These are phyloP conservation scores for Phyllotis vaccarum DNA, from an alignment of 2,797 vertebrate genomes.

Conservation along the genomic window DNA sequence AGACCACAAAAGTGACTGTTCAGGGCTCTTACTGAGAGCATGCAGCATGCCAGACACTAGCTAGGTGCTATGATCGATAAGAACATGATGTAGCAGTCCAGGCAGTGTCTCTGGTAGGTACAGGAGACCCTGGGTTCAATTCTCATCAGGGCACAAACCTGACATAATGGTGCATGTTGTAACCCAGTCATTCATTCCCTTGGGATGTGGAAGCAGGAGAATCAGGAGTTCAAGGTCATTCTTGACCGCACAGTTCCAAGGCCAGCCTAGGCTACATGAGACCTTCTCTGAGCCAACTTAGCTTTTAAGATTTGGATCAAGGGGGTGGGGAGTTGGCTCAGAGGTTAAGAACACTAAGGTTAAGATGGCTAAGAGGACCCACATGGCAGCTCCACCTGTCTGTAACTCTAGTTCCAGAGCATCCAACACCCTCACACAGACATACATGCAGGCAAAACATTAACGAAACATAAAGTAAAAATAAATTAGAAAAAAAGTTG, in stretches of 20 bases:
- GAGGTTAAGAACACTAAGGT: too few species aligned
- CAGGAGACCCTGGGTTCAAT: neutral
- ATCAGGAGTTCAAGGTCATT: neutral
- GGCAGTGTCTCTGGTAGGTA: neutral
- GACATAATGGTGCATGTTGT: too few species aligned
- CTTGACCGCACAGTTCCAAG: neutral
- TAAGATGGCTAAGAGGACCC: too few species aligned
- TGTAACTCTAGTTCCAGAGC: too few species aligned
- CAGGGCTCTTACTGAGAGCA: accelerated
- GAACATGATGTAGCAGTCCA: neutral
- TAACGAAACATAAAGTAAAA: too few species aligned
- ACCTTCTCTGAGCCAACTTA: neutral
- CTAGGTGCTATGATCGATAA: neutral
- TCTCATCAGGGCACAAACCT: accelerated
- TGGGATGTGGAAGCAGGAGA: neutral
- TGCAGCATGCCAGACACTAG: neutral
- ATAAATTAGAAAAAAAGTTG: too few species aligned
- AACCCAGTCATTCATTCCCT: neutral
- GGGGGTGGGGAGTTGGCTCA: too few species aligned
- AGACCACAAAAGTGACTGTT: neutral
- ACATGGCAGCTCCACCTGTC: too few species aligned
- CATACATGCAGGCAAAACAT: too few species aligned
- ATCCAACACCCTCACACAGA: too few species aligned
- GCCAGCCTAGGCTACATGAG: neutral
- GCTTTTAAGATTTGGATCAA: neutral